Evolutionary conservation across 2,113 vertebrate species (phyloP), one percentile per base, ranked within the genome.

Genomic region (Petromus typicus): DNA sequence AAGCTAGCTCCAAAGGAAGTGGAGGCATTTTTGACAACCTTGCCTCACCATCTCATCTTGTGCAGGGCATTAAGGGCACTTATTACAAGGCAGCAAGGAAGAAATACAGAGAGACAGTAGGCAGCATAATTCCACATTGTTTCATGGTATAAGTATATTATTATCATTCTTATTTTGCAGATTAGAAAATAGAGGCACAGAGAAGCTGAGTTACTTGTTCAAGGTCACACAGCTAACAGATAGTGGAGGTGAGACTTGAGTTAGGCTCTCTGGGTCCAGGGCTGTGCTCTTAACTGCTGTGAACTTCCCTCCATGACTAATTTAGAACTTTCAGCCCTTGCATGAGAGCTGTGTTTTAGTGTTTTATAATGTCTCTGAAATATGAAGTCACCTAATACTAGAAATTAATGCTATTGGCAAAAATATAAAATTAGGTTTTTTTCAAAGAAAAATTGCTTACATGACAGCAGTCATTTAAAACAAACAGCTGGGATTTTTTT

Each of bases 401-500:
- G 37, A 89, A 80, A 83, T 83, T 8, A 66, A 51, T 81, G 13
- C 40, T 80, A 37, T 34, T 11, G 76, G 32, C 27, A 66, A 56
- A 76, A 59, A 7, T 81, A 16, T 63, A 48, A 61, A 37, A 18
- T 81, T 89, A 27, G 25, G 4, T 83, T 89, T 90, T 51, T 45
- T 86, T 6, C 37, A 34, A 76, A 94, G 86, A 80, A 56, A 76
- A 91, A 32, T 48, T 89, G 12, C 81, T 93, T 54, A 69, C 14
- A 40, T 73, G 61, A 78, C 20, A 96, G 34, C 56, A 86, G 85
- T 84, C 37, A 89, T 91, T 87, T 90, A 93, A 97, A n/a, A 79
- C 13, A 37, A 86, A 89, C 4, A 92, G 63, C 18, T 93, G 37
- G 27, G 54, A 12, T 17, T n/a, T n/a, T n/a, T n/a, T n/a, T n/a